A percentile compares a stretch with the other conserved stretches of the same genome.
phyloP scores from a whole-genome alignment of 2,797 vertebrate species.

The Pipistrellus pygmaeus region DNA sequence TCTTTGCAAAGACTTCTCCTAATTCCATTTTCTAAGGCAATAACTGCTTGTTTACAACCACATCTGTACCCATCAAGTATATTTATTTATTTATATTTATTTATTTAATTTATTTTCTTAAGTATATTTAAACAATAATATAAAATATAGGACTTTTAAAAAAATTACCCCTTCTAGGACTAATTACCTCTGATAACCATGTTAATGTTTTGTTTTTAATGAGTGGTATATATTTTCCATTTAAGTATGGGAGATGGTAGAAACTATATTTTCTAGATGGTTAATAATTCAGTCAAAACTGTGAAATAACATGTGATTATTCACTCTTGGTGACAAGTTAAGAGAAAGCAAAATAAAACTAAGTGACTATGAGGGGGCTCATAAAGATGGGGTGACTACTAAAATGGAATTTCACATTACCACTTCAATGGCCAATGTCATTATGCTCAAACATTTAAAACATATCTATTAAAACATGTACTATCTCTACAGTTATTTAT shows the following conservation, averaged over 20 bases:
- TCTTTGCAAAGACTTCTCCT: neutral
- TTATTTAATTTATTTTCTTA: neutral
- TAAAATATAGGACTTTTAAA: neutral
- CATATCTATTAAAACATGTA: neutral
- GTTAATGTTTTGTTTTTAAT: neutral
- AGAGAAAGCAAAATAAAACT: conserved; percentile 56
- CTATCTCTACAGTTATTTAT: neutral
- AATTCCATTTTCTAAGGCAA: conserved; percentile 14
- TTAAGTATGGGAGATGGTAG: neutral
- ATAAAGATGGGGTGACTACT: neutral
- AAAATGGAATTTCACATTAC: neutral
- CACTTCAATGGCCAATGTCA: neutral
- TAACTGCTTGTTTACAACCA: neutral
- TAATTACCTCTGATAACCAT: neutral
- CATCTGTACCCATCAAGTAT: neutral
- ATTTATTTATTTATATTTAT: neutral
- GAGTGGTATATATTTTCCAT: neutral
- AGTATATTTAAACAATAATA: conserved; percentile 15
- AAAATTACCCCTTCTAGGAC: neutral
- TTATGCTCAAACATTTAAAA: neutral
- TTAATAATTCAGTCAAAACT: neutral
- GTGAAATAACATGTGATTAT: neutral
- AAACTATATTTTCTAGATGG: neutral
- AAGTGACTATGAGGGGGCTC: neutral
- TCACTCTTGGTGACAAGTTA: neutral